Evolutionary conservation across 2,113 vertebrate species (phyloP), one percentile per base, ranked within the genome.

Genomic region (Notiomystis cincta): DNA sequence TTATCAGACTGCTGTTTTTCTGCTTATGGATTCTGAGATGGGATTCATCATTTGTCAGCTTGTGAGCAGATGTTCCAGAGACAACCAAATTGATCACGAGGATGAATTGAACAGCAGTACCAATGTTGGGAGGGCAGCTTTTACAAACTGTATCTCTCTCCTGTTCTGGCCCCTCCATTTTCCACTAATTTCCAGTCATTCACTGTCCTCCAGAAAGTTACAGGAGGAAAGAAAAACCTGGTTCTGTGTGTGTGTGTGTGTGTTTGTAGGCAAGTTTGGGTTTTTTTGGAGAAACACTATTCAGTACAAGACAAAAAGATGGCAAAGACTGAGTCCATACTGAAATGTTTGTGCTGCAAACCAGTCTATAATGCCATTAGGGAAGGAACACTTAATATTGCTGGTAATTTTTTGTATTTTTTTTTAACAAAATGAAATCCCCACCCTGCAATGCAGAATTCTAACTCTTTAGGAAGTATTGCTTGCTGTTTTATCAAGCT

Each of bases 1-100:
- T 98, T 97, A 98, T 97, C 97, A 97, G 96, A 57, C 65, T 78
- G 87, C 94, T 81, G 80, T 93, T 96, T 94, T 95, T 97, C 97
- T 96, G 95, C 93, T 98, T 96, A 82, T 81, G 95, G 93, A 97
- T 97, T 98, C 96, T 75, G 94, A 97, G 94, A 89, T 66, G 80
- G 95, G 82, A 95, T 89, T 96, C 81, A 95, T 97, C 82, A 96
- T 97, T 97, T 98, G 97, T 97, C 96, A 97, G 88, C 14, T 67
- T 87, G 62, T 72, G 81, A 97, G 94, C 97, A 98, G 97, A 97
- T 97, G 97, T 96, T 95, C 89, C 89, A 45, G 79, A 94, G 96
- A 94, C 88, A 87, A 72, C 76, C 90, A 95, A 94, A 97, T 92
- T 97, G 97, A 97, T 97, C 96, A 76, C 20, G 84, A 95, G 82